Conservation (phyloP, 2,888 invertebrate genomes). For the Minunthozetes semirufus region DNA sequence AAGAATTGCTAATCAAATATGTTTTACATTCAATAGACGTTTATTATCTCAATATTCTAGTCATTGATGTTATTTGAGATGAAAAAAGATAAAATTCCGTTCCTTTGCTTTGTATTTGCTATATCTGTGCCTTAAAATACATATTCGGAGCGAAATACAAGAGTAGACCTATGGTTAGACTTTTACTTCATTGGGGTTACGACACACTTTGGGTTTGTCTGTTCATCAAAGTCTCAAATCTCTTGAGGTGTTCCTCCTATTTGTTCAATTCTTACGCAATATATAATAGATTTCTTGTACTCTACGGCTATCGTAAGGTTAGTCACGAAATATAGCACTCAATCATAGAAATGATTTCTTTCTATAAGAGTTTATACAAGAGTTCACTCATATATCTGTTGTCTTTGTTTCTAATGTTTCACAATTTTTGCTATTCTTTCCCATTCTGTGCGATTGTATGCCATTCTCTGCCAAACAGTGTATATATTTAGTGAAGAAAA, state of each 20-base stretch:
- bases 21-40: too few species aligned
- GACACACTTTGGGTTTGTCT: not conserved
- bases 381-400: not conserved
- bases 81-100: too few species aligned
- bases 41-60: too few species aligned
- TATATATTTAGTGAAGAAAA: not conserved
- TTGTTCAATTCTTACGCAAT: not conserved
- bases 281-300: not conserved
- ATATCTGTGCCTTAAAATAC: too few species aligned
- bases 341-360: constrained; percentile 6
- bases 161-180: too few species aligned
- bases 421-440: not conserved
- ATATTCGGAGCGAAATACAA: too few species aligned
- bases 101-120: too few species aligned
- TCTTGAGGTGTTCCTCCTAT: constrained; percentile 21
- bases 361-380: too few species aligned
- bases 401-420: not conserved
- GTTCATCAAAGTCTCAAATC: not conserved
- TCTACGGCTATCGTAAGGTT: not conserved
- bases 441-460: not conserved
- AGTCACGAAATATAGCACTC: constrained; percentile 21
- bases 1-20: too few species aligned
- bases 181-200: too few species aligned
- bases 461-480: too few species aligned
- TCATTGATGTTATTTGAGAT: too few species aligned